Evolutionary conservation across 2,888 invertebrate genomes (phyloP), one percentile per base, ranked within the genome.

Genomic region (Halictus ligatus): DNA sequence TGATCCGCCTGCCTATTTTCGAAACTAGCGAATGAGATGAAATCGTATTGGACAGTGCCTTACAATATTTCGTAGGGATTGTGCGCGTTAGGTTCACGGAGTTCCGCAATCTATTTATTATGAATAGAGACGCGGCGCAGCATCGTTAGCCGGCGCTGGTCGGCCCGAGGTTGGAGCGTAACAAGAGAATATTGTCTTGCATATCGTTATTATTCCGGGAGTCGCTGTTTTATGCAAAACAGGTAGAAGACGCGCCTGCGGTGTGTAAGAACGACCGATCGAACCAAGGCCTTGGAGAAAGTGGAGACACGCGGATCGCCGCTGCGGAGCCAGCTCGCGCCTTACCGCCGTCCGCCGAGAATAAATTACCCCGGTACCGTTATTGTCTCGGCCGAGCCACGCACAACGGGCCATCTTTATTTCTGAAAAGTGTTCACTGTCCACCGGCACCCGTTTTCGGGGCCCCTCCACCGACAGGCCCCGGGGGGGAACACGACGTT

Each of bases 201-300:
- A 91, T 90, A 91, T 92, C 90, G 89, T 92, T 92, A 93, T 93
- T 93, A 93, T 93, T 90, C 89, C 81, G 82, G 83, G 60, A 83
- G 88, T 84, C 76, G 67, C 80, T 64, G 85, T 91, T 92, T 93
- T 93, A 92, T 91, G 92, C 90, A 91, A 91, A 91, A 85, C 90
- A 88, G 89, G 87, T 85, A 85, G 88, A 86, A 81, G 85, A 86
- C 81, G 78, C 67, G 88, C 83, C 87, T 81, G 74, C 74, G 76
- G 78, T 77, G 75, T 81, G 85, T 60, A 78, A 72, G 84, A 80
- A 85, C 86, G 88, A 86, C 78, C 85, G 87, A 88, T 81, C 75
- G 86, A 75, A 84, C 85, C 84, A 86, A 88, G 92, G 83, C 90
- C 92, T 90, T 86, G 90, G 92, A 92, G 92, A 92, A 92, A 92